Evolutionary conservation across 2,797 vertebrate species (phyloP), one percentile per base, ranked within the genome.

Genomic region (Sarcophilus harrisii): DNA sequence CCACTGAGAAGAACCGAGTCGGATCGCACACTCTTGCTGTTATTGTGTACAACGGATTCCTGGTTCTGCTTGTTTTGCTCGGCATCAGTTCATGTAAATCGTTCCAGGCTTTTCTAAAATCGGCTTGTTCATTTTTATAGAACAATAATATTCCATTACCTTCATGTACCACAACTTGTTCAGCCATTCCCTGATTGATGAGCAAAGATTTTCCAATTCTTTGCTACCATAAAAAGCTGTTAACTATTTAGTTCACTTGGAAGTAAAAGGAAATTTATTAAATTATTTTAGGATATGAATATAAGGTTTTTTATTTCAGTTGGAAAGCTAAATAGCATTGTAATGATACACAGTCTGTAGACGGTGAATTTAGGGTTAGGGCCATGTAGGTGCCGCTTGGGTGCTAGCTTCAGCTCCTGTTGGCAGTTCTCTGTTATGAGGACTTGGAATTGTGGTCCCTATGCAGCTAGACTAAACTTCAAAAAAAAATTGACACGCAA

Each of bases 261-360:
- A 95, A 94, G 91, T 91, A 57, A 73, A 89, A 95, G 57, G 5
- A 66, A 96, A 73, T 94, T 59, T n/a, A n/a, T n/a, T 94, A n/a
- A n/a, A n/a, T 96, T 96, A 52, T 18, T 55, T 45, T 58, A 90
- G 92, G 93, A 92, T 60, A 59, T 94, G 59, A 0, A 38, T 94
- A 96, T 94, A 94, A 66, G 52, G 52, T 87, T 30, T 87, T 94
- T 58, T 90, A 58, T 96, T 94, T 93, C 89, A 91, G 58, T 96
- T 73, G 93, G 89, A 94, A 92, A 58, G 96, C 60, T 94, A 81
- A 87, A 94, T 8, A 29, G 91, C 58, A 90, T 94, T 96, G 30
- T 91, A 94, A 95, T 94, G 94, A 58, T 94, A 49, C 28, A 52
- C 49, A 55, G 55, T n/a, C 52, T 66, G 60, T 55, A 58, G 94